Evolutionary conservation across 2,888 invertebrate genomes (phyloP).

Genomic region (Molorchus minor): DNA sequence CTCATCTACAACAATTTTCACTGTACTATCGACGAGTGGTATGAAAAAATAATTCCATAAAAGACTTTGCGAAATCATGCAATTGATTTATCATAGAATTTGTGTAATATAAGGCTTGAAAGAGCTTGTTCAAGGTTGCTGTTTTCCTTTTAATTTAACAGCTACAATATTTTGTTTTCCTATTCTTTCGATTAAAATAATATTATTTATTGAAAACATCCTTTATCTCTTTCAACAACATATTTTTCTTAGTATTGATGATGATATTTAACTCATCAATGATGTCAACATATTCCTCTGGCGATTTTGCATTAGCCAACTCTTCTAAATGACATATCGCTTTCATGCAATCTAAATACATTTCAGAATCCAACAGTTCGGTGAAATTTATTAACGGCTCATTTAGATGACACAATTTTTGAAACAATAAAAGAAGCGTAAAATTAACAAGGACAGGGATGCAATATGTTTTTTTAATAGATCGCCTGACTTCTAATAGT

Average conservation of each 20-base stretch:
- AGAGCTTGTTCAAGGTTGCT: constrained; percentile 64
- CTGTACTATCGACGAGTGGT: constrained; percentile 65
- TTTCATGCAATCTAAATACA: constrained; percentile 64
- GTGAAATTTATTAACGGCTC: constrained; percentile 58
- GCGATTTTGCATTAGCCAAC: constrained; percentile 62
- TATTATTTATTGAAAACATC: constrained; percentile 65
- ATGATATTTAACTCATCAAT: constrained; percentile 64
- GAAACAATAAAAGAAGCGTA: constrained; percentile 65
- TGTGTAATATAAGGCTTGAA: constrained; percentile 52
- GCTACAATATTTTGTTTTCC: constrained; percentile 57
- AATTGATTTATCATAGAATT: constrained; percentile 63
- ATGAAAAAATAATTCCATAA: constrained; percentile 69
- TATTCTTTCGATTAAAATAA: constrained; percentile 61
- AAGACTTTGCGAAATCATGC: constrained; percentile 67
- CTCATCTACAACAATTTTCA: constrained; percentile 20
- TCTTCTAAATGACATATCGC: constrained; percentile 64
- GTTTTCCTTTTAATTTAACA: no score
- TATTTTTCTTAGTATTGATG: constrained; percentile 63
- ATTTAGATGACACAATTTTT: constrained; percentile 61
- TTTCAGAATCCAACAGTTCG: constrained; percentile 50
- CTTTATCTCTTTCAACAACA: constrained; percentile 63
- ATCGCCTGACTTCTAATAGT: constrained; percentile 68
- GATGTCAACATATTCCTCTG: constrained; percentile 66
- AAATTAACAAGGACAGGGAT: constrained; percentile 68
- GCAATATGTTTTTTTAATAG: constrained; percentile 68